A percentile compares a stretch with the other conserved stretches of the same genome.
Conservation (phyloP, 2,113 vertebrate species). For the Trachemys scripta region DNA sequence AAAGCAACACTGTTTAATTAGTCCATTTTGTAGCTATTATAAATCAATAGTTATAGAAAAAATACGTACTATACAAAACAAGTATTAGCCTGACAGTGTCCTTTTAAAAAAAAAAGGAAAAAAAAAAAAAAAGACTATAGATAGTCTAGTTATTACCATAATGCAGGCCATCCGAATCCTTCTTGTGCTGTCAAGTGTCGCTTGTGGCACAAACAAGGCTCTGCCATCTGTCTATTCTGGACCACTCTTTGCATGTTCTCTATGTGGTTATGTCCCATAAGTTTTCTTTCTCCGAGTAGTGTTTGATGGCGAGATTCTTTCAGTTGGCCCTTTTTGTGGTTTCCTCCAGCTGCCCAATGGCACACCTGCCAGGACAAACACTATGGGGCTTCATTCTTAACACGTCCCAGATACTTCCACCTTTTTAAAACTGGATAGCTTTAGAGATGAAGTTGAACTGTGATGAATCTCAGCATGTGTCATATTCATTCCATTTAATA, state of each 20-base stretch:
- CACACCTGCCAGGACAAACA: background rate
- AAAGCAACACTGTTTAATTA: background rate
- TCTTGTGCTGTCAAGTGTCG: background rate
- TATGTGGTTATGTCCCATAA: background rate
- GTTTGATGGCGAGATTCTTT: background rate
- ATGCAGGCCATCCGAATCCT: background rate
- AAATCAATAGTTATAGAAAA: conserved; percentile 34
- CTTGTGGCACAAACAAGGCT: background rate
- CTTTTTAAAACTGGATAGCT: background rate
- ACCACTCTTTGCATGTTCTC: background rate
- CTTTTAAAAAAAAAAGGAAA: background rate
- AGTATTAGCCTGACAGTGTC: background rate
- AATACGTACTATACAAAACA: background rate
- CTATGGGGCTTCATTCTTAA: background rate
- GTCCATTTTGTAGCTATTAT: background rate
- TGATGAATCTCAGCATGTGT: background rate
- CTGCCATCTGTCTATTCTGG: background rate
- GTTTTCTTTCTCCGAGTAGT: background rate
- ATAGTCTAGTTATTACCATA: background rate
- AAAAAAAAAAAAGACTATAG: background rate
- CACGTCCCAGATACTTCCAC: background rate
- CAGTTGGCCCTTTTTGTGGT: background rate
- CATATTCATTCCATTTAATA: background rate
- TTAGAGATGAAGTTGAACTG: background rate
- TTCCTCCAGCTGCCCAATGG: background rate